Percentiles rank a stretch among this genome's conserved stretches.
Evolutionary conservation across 2,888 invertebrate species (phyloP).

Genomic region (Clivina fossor): DNA sequence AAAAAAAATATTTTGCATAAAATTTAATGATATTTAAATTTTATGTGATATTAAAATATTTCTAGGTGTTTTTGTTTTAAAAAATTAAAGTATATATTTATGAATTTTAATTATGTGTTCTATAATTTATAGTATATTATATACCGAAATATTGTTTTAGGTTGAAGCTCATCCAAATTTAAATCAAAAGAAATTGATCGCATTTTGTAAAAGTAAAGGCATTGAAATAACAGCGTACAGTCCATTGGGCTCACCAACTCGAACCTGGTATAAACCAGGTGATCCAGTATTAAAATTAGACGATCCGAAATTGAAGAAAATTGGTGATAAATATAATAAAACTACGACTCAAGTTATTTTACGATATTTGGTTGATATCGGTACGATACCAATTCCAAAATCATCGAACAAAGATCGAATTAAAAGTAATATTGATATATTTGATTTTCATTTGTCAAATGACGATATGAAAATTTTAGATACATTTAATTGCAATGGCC

Average conservation of each 20-base stretch:
- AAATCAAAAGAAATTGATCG: slow-evolving; percentile 67
- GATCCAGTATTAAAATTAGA: slow-evolving; percentile 61
- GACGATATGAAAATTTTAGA: slow-evolving; percentile 58
- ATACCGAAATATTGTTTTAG: too few species aligned
- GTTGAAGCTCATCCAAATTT: slow-evolving; percentile 66
- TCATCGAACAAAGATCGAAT: slow-evolving; percentile 58
- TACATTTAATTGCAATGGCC: slow-evolving; percentile 50
- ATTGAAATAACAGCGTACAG: slow-evolving; percentile 76
- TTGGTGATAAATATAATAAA: slow-evolving; percentile 69
- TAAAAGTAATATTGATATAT: slow-evolving; percentile 59
- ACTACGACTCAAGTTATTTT: slow-evolving; percentile 70
- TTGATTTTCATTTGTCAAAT: slow-evolving; percentile 58
- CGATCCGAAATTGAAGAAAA: slow-evolving; percentile 60
- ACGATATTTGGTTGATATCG: slow-evolving; percentile 59
- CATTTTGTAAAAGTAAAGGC: slow-evolving; percentile 64
- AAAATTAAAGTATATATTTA: slow-evolving; percentile 11
- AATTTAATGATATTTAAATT: too few species aligned
- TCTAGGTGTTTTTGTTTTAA: too few species aligned
- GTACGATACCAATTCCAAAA: slow-evolving; percentile 61
- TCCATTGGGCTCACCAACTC: slow-evolving; percentile 74
- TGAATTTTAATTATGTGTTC: too few species aligned
- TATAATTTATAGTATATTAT: too few species aligned
- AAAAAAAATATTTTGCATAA: too few species aligned
- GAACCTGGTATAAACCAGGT: slow-evolving; percentile 68
- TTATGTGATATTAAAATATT: too few species aligned